Percentiles rank a stretch among this genome's conserved stretches.
Evolutionary conservation across 2,797 vertebrate species (phyloP).

Genomic region (Anguilla pacifica): DNA sequence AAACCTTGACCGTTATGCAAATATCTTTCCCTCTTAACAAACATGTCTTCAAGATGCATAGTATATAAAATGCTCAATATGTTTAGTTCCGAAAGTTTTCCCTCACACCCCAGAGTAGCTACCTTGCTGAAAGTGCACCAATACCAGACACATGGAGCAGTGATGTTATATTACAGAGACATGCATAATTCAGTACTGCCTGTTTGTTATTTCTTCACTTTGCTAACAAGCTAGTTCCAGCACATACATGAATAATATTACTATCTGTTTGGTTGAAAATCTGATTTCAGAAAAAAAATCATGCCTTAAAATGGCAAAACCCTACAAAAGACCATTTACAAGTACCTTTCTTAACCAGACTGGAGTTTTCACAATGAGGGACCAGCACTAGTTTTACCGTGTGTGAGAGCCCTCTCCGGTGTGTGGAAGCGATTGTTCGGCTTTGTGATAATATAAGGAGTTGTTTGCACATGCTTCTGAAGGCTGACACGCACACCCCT

Average conservation of each 20-base stretch:
- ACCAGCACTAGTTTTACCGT: background rate
- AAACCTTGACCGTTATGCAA: background rate
- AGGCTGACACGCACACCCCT: background rate
- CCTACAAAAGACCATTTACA: background rate
- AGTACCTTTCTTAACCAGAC: background rate
- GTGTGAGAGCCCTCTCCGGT: background rate
- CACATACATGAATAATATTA: background rate
- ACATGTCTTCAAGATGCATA: background rate
- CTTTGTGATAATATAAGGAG: background rate
- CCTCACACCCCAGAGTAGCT: background rate
- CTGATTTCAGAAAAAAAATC: background rate
- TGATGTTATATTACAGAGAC: background rate
- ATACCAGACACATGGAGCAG: background rate
- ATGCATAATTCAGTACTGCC: conserved; percentile 1
- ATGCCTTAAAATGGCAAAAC: background rate
- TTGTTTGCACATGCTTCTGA: background rate
- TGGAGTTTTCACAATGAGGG: background rate
- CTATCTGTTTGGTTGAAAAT: background rate
- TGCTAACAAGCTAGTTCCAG: background rate
- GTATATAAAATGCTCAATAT: background rate
- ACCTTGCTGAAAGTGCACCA: background rate
- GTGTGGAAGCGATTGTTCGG: conserved; percentile 2
- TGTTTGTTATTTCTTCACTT: background rate
- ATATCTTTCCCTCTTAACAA: background rate
- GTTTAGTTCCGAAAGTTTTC: background rate